Conservation (phyloP, 2,113 vertebrate species). For the Macheiramphus alcinus region DNA sequence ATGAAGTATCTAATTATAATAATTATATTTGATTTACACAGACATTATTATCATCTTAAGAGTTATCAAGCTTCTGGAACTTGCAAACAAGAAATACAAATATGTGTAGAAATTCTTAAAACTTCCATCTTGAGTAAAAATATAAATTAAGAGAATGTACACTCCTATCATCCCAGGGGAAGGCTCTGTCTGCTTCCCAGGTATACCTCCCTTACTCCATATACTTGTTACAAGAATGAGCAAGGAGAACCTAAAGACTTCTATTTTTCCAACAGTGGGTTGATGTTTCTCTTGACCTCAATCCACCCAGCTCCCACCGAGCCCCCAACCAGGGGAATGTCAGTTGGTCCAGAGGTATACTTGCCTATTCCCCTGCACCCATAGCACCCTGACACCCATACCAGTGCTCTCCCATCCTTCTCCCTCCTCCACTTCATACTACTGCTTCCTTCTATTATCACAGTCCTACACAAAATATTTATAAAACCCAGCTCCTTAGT, state of each 20-base stretch:
- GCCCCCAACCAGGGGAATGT: accelerated
- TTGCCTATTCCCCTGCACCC: not conserved
- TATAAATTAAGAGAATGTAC: not conserved
- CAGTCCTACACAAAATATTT: not conserved
- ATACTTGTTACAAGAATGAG: not conserved
- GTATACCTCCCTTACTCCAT: not conserved
- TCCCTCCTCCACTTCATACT: not conserved
- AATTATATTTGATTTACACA: not conserved
- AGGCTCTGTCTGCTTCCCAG: not conserved
- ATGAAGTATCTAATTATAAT: not conserved
- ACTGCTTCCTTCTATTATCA: not conserved
- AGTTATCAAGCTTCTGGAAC: not conserved
- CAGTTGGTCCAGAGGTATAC: not conserved
- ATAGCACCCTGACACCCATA: not conserved
- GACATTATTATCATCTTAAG: not conserved
- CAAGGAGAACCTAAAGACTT: not conserved
- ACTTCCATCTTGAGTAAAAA: not conserved
- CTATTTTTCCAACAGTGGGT: not conserved
- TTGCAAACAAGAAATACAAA: not conserved
- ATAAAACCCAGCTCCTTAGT: not conserved
- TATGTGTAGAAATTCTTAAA: not conserved
- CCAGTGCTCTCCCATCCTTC: not conserved
- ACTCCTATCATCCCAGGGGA: not conserved
- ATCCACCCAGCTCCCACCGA: not conserved
- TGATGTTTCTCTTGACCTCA: not conserved